phyloP scores from a whole-genome alignment of 2,113 vertebrate species.

The Pteropus alecto region DNA sequence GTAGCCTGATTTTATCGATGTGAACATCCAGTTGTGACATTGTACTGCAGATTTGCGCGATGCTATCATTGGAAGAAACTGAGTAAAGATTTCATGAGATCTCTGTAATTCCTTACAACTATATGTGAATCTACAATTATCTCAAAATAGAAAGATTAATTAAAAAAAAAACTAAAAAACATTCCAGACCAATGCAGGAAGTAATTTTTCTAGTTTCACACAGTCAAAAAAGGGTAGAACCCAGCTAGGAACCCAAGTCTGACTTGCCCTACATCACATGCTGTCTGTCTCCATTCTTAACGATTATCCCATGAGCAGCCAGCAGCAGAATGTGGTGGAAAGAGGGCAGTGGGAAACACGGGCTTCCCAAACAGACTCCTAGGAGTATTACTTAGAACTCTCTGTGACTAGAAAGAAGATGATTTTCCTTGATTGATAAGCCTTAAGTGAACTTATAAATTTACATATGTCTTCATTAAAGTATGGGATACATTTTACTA shows the following conservation, averaged over 20 bases:
- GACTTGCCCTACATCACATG: background rate
- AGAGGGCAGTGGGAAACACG: background rate
- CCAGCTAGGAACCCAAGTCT: background rate
- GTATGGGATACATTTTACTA: background rate
- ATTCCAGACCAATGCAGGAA: background rate
- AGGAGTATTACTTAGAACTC: background rate
- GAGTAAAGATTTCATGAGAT: background rate
- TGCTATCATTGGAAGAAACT: background rate
- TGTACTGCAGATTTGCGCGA: background rate
- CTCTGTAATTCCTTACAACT: background rate
- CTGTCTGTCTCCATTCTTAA: background rate
- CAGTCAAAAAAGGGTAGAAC: background rate
- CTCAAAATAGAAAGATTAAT: background rate
- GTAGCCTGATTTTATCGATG: background rate
- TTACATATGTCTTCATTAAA: background rate
- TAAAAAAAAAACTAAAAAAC: background rate
- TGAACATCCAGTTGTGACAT: background rate
- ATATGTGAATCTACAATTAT: background rate
- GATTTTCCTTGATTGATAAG: background rate
- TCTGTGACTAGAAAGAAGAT: background rate
- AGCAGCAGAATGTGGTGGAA: rapidly evolving
- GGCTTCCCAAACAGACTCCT: background rate
- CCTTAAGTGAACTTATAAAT: background rate
- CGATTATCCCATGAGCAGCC: rapidly evolving
- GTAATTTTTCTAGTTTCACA: background rate